Conservation (phyloP, 2,113 vertebrate genomes). For the Cygnus buccinator region DNA sequence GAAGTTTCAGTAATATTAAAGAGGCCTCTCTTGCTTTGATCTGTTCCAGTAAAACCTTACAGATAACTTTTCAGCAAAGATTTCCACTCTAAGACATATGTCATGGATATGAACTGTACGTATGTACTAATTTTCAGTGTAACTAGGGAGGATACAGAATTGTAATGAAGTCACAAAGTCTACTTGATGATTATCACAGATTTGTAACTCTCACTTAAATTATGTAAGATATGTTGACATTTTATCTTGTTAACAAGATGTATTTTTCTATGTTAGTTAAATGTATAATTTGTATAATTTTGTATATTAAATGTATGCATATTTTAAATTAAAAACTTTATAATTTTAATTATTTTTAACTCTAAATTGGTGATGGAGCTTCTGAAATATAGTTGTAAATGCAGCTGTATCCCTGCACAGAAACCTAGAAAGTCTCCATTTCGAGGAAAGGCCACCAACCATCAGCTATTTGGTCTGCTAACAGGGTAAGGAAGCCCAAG, state of each 20-base stretch:
- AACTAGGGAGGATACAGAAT: constrained; percentile 11
- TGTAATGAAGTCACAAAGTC: constrained; percentile 14
- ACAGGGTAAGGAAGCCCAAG: neutral
- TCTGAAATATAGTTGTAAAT: constrained; percentile 6
- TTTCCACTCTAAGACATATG: constrained; percentile 8
- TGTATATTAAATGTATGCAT: constrained; percentile 80
- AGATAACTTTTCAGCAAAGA: constrained; percentile 7
- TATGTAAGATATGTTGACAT: constrained; percentile 69
- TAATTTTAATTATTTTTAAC: constrained; percentile 13
- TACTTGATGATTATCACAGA: constrained; percentile 53
- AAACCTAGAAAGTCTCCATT: neutral
- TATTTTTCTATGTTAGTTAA: constrained; percentile 82
- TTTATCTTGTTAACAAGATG: constrained; percentile 79
- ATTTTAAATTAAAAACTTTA: constrained; percentile 73
- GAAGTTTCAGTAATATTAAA: neutral
- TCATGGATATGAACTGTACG: constrained; percentile 34
- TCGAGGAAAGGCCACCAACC: neutral
- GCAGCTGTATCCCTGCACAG: neutral
- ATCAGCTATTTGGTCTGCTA: neutral
- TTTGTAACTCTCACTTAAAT: constrained; percentile 61
- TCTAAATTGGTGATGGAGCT: neutral
- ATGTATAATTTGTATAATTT: constrained; percentile 83
- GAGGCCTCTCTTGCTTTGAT: neutral
- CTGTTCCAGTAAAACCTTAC: neutral
- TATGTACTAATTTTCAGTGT: constrained; percentile 49